A percentile compares a stretch with the other conserved stretches of the same genome.
These are phyloP conservation scores for Acarapis woodi DNA, from an alignment of 1,140 invertebrate genomes.

Conservation along the genomic window DNA sequence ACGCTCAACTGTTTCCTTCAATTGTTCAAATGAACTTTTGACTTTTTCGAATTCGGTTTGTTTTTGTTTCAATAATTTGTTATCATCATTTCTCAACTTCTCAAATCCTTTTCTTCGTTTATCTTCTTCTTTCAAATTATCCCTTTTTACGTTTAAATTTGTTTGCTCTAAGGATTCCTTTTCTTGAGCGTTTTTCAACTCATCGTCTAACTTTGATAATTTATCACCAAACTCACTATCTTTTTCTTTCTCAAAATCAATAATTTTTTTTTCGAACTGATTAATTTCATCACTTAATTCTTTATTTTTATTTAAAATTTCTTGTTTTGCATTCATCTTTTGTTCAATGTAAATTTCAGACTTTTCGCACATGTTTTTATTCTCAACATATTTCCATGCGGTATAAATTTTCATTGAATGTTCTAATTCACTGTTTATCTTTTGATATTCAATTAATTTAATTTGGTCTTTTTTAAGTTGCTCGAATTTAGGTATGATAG, in stretches of 20 bases:
- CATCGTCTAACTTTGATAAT: conserved; percentile 29
- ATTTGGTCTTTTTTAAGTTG: conserved; percentile 57
- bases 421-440: conserved; percentile 44
- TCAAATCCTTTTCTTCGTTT: conserved; percentile 35
- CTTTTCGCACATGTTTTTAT: conserved; percentile 21
- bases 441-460: conserved; percentile 63
- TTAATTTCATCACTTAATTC: conserved; percentile 20
- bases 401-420: conserved; percentile 42
- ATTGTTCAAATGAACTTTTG: conserved; percentile 31
- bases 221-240: conserved; percentile 28
- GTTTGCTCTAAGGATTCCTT: conserved; percentile 33
- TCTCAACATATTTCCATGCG: conserved; percentile 36
- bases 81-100: conserved; percentile 31
- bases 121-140: conserved; percentile 33
- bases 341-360: conserved; percentile 20
- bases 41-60: conserved; percentile 32
- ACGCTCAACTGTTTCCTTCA: conserved; percentile 32
- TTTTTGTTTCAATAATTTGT: conserved; percentile 20
- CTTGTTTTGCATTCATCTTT: conserved; percentile 12
- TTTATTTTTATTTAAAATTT: conserved; percentile 10
- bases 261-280: conserved; percentile 17
- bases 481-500: conserved; percentile 54
- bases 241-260: conserved; percentile 19
- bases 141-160: conserved; percentile 32
- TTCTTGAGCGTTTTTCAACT: conserved; percentile 32